These are phyloP conservation scores for Anoplius nigerrimus DNA, from an alignment of 2,888 invertebrate genomes.

Conservation along the genomic window DNA sequence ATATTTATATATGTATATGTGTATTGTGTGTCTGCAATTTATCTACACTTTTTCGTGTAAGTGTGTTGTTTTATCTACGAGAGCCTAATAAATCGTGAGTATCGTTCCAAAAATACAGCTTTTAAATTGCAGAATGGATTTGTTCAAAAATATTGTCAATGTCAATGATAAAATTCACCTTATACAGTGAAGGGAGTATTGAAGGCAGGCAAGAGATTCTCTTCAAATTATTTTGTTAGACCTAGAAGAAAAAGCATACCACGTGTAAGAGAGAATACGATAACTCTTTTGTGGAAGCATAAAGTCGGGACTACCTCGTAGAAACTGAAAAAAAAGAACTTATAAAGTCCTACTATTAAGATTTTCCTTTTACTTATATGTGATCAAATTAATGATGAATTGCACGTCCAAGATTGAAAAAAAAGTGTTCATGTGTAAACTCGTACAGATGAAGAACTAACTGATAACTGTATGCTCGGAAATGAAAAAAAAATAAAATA, in stretches of 20 bases:
- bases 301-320: constrained; percentile 19
- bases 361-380: constrained; percentile 12
- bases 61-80: not conserved
- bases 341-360: constrained; percentile 7
- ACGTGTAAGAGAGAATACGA: constrained; percentile 31
- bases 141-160: constrained; percentile 7
- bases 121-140: constrained; percentile 1
- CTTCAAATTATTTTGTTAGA: constrained; percentile 70
- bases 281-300: constrained; percentile 6
- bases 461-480: constrained; percentile 28
- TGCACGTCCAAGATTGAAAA: constrained; percentile 13
- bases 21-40: constrained; percentile 1
- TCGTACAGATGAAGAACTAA: constrained; percentile 14
- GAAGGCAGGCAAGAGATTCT: constrained; percentile 53
- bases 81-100: not conserved
- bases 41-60: not conserved
- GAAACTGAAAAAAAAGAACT: constrained; percentile 17
- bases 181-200: constrained; percentile 45
- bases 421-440: constrained; percentile 1
- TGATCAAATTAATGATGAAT: constrained; percentile 22
- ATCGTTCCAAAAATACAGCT: no score
- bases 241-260: constrained; percentile 63
- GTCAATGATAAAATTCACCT: constrained; percentile 41
- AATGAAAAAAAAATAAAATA: constrained; percentile 37
- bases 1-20: not conserved